Evolutionary conservation across 2,113 vertebrate genomes (phyloP).

Genomic region (Rhabdornis inornatus): DNA sequence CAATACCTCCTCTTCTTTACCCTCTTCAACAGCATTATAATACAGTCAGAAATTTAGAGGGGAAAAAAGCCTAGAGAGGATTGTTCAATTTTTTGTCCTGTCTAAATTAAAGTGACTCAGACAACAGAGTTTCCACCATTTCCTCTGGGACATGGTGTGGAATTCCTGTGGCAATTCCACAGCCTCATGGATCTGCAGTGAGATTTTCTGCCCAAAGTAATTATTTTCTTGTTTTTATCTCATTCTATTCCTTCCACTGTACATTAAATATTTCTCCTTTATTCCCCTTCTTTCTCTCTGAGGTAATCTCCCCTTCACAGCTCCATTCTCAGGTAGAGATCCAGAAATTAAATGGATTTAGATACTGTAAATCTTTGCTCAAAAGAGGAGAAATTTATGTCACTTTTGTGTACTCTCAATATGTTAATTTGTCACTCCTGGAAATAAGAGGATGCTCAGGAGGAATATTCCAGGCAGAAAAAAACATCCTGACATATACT

Average conservation of each 20-base stretch:
- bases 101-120: background rate
- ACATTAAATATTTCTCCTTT: background rate
- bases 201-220: background rate
- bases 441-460: background rate
- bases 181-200: background rate
- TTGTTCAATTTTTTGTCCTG: background rate
- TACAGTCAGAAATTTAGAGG: background rate
- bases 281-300: background rate
- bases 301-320: background rate
- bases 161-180: no score
- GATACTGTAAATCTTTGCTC: background rate
- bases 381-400: background rate
- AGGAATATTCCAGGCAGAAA: background rate
- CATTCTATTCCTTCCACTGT: background rate
- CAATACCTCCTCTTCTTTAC: background rate
- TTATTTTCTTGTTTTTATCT: background rate
- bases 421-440: background rate
- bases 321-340: background rate
- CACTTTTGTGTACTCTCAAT: background rate
- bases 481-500: background rate
- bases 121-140: background rate
- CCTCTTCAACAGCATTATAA: background rate
- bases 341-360: background rate
- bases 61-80: background rate
- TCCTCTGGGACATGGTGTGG: conserved; percentile 9